phyloP scores from a whole-genome alignment of 2,888 invertebrate genomes.

The Enchytraeus crypticus region DNA sequence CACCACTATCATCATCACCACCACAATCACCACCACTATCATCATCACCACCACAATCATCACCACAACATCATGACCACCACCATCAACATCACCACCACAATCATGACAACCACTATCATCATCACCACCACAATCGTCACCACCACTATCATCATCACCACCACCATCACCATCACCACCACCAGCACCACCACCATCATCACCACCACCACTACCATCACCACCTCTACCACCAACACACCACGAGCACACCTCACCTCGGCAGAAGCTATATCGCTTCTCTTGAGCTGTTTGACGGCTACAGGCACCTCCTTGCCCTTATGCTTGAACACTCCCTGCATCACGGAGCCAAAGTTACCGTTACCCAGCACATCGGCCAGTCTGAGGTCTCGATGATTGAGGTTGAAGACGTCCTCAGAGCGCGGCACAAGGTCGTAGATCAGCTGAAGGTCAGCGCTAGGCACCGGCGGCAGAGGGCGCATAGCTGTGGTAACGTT shows the following conservation, averaged over 20 bases:
- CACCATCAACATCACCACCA: no score
- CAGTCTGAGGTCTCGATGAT: conserved; percentile 32
- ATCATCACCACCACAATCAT: no score
- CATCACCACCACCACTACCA: no score
- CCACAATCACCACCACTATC: no score
- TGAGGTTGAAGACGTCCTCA: conserved; percentile 34
- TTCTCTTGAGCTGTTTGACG: conserved; percentile 49
- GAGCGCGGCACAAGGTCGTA: conserved; percentile 31
- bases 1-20: no score
- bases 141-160: no score
- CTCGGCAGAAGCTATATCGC: conserved; percentile 29
- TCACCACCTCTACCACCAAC: neutral
- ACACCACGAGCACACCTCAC: conserved; percentile 19
- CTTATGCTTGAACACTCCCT: conserved; percentile 39
- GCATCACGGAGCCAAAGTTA: conserved; percentile 48
- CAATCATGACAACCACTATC: no score
- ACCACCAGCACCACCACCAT: no score
- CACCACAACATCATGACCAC: no score
- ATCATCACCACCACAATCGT: no score
- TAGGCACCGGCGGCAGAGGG: neutral
- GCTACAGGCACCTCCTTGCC: conserved; percentile 46
- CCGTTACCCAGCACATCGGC: conserved; percentile 44
- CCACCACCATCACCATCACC: no score
- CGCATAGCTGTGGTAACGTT: no score
- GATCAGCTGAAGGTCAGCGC: conserved; percentile 23